Base-by-base conservation (phyloP, 2,888 invertebrate species). In the Ectropis crepuscularia region DNA sequence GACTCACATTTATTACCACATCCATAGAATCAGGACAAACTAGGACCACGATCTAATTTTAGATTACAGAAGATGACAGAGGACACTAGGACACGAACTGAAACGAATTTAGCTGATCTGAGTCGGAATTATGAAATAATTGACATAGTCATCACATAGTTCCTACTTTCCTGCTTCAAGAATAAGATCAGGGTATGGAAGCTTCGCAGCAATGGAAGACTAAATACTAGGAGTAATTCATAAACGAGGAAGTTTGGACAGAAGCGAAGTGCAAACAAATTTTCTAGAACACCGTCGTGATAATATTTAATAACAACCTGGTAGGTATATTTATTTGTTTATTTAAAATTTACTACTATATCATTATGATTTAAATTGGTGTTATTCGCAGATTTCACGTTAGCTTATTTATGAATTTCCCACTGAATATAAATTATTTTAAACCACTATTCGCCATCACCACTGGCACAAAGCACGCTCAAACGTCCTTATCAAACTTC, bases 121-220 rank as follows among this genome's bases (percentile, higher is more conserved):
- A 83, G 79, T 81, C 81, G 86, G 83, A 85, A 86, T 85, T 83
- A 87, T 85, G 88, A 90, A 90, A 90, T 92, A 92, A 92, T 92
- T 92, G 92, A 92, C 92, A 92, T 86, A 88, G 90, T 91, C 86
- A 92, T 92, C 92, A 92, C 92, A 92, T 89, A 90, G 89, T 90
- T 90, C 75, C 85, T 91, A 89, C 80, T 75, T 85, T 88, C 86
- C 86, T 87, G 89, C 86, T 83, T 84, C 81, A 82, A 86, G 80
- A 84, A 79, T 88, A 81, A 85, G 83, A 81, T 69, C 80, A 83
- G 80, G 79, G 78, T 84, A 79, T 75, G 84, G 86, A 90, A 90
- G 88, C 87, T 83, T 86, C 83, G 81, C 85, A 85, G 86, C 81
- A 80, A 77, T 92, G 92, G 92, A 92, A 92, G 92, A 92, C 92